These are phyloP conservation scores for Gallinago undulata DNA, from an alignment of 2,113 vertebrate species.

Conservation along the genomic window DNA sequence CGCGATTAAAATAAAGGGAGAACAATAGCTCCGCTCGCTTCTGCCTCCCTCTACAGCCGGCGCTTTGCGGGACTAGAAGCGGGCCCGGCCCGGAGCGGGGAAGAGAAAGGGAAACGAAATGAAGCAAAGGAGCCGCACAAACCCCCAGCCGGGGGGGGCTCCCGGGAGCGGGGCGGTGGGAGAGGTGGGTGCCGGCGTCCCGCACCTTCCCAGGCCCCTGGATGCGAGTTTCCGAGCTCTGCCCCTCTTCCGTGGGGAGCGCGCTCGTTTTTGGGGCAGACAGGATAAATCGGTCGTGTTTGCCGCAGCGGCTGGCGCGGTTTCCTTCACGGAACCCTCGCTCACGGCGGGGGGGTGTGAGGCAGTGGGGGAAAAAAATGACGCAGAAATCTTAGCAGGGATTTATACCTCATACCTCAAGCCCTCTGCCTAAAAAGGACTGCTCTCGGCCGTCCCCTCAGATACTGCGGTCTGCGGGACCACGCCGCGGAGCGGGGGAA, in stretches of 20 bases:
- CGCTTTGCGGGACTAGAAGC: neutral
- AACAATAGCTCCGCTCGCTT: neutral
- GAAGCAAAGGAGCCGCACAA: neutral
- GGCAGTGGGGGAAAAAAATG: neutral
- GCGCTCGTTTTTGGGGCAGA: neutral
- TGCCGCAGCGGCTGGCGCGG: neutral
- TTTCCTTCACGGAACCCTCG: neutral
- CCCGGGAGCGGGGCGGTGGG: accelerated
- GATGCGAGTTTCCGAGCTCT: neutral
- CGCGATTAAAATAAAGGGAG: neutral
- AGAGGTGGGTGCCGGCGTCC: neutral
- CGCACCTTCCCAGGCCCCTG: neutral
- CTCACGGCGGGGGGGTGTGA: neutral
- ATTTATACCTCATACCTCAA: neutral
- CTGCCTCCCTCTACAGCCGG: neutral
- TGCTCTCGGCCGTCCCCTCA: neutral
- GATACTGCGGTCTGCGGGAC: neutral
- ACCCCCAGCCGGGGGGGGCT: neutral
- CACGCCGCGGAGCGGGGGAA: neutral
- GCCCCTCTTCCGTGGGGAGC: neutral
- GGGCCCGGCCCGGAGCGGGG: neutral
- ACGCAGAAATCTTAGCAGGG: neutral
- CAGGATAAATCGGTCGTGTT: neutral
- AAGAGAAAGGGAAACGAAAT: neutral
- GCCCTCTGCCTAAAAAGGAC: neutral